Conservation (phyloP, 30 jellyfish, hydroid and myxozoan genomes). For the Mastigias papua region DNA sequence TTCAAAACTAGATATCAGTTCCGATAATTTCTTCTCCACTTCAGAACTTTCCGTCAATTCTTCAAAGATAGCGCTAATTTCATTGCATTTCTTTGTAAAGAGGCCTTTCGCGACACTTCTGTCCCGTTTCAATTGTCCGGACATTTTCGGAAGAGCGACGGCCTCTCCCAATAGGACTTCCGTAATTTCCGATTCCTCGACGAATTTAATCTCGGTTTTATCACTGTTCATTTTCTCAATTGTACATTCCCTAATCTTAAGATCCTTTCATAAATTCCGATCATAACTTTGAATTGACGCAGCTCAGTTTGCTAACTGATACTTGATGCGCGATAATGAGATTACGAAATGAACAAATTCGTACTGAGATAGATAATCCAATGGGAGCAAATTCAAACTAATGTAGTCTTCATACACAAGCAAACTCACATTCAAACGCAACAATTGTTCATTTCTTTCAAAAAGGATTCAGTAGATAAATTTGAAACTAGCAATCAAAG, state of each 20-base stretch:
- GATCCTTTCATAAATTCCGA: background rate
- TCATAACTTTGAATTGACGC: background rate
- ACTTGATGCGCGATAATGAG: background rate
- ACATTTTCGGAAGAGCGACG: background rate
- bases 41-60: background rate
- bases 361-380: background rate
- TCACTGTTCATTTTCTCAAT: background rate
- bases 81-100: background rate
- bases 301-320: background rate
- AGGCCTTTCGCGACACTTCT: background rate
- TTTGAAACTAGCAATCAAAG: background rate
- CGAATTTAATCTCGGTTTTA: background rate
- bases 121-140: background rate
- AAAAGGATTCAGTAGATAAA: background rate
- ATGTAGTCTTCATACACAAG: background rate
- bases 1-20: background rate
- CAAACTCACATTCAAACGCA: background rate
- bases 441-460: background rate
- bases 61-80: background rate
- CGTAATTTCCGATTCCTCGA: background rate
- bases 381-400: background rate
- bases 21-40: background rate
- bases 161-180: background rate
- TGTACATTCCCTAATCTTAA: background rate
- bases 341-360: background rate